Percentiles rank a stretch among this genome's conserved stretches.
These are phyloP conservation scores for Drosophila flavopinicola DNA, from an alignment of 2,888 invertebrate genomes.

Conservation along the genomic window DNA sequence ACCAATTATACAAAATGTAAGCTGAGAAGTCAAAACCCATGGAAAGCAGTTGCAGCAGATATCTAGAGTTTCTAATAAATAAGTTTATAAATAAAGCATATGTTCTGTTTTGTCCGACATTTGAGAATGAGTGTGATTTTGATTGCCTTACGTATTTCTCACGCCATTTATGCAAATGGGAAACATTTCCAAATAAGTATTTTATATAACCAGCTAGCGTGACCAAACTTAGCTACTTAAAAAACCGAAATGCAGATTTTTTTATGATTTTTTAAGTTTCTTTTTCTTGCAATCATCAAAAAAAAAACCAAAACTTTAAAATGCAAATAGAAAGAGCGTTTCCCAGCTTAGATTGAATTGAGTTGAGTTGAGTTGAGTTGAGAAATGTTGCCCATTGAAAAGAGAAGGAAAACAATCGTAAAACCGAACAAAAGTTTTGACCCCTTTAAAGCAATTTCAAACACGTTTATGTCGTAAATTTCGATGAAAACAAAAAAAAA, in stretches of 20 bases:
- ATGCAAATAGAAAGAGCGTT: slow-evolving; percentile 31
- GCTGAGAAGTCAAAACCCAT: too few species aligned
- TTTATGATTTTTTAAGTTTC: not conserved
- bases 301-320: slow-evolving; percentile 20
- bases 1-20: too few species aligned
- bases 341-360: slow-evolving; percentile 16
- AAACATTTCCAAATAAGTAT: slow-evolving; percentile 24
- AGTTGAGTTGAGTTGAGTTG: slow-evolving; percentile 23
- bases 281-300: not conserved
- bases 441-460: slow-evolving; percentile 23
- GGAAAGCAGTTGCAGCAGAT: too few species aligned
- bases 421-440: slow-evolving; percentile 17
- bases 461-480: slow-evolving; percentile 34
- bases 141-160: slow-evolving; percentile 5
- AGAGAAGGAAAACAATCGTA: slow-evolving; percentile 19
- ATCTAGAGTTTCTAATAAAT: not conserved
- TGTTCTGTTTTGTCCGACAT: not conserved
- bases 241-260: slow-evolving; percentile 16
- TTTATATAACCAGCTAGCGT: slow-evolving; percentile 25
- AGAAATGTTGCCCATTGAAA: slow-evolving; percentile 11
- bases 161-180: slow-evolving; percentile 25
- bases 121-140: not conserved
- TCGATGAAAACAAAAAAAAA: slow-evolving; percentile 4
- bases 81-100: not conserved
- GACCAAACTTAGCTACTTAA: slow-evolving; percentile 5